Conservation (phyloP, 2,113 vertebrate species). For the Pogona vitticeps region DNA sequence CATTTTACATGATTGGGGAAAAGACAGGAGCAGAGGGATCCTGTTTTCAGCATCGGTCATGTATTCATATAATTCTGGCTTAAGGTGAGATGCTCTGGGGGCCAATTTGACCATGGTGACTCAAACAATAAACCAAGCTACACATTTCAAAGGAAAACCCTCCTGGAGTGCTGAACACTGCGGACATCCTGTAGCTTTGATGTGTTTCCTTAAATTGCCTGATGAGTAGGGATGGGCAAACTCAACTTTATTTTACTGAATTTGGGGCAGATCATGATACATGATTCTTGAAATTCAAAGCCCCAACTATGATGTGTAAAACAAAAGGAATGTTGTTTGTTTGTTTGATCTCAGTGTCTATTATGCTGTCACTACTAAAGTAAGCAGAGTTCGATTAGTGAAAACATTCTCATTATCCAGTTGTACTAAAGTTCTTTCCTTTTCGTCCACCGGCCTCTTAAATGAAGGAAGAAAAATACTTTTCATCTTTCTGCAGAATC, state of each 20-base stretch:
- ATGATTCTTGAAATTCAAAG: background rate
- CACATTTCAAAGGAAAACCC: too few relatives aligned
- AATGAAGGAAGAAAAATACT: background rate
- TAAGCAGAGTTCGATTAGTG: background rate
- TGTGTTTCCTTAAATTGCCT: too few relatives aligned
- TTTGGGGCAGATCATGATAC: background rate
- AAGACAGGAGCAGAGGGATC: too few relatives aligned
- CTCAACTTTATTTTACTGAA: background rate
- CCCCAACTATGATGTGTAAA: background rate
- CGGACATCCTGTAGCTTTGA: too few relatives aligned
- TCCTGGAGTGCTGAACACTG: too few relatives aligned
- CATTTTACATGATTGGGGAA: too few relatives aligned
- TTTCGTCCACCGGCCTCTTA: background rate
- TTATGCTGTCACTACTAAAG: background rate
- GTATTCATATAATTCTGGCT: too few relatives aligned
- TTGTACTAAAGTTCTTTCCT: background rate
- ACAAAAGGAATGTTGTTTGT: background rate
- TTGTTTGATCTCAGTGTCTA: background rate
- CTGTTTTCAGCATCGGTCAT: too few relatives aligned
- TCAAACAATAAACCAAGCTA: too few relatives aligned
- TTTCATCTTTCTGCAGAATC: background rate
- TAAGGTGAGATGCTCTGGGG: too few relatives aligned
- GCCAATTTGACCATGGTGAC: too few relatives aligned
- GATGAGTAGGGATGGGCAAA: too few relatives aligned
- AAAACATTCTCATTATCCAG: background rate